phyloP scores from a whole-genome alignment of 2,797 vertebrate genomes.

The Scomberomorus guttatus region DNA sequence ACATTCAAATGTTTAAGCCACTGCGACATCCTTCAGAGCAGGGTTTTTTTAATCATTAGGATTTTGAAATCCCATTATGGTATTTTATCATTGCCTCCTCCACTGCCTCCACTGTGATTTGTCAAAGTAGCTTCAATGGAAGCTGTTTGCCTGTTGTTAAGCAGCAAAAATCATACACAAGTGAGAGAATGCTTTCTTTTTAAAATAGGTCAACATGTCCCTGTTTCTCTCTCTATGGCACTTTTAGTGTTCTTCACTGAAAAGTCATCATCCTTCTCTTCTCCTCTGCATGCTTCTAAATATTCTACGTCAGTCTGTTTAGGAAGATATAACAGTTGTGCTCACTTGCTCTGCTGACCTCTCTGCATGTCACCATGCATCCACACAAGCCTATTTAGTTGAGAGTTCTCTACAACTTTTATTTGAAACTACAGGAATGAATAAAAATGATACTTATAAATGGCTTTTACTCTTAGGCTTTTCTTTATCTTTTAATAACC shows the following conservation, averaged over 20 bases:
- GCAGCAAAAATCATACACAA: constrained; percentile 6
- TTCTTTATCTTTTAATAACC: neutral
- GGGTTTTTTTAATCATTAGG: constrained; percentile 25
- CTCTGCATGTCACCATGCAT: neutral
- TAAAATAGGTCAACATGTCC: constrained; percentile 38
- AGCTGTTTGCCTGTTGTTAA: neutral
- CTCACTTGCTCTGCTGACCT: constrained; percentile 8
- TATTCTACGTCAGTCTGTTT: constrained; percentile 4
- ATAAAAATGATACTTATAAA: neutral
- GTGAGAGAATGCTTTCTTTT: constrained; percentile 24
- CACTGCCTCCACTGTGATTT: constrained; percentile 33
- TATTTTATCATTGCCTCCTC: constrained; percentile 18
- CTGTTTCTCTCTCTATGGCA: constrained; percentile 15
- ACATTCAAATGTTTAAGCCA: constrained; percentile 27
- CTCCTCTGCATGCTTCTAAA: neutral
- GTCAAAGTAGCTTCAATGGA: constrained; percentile 31
- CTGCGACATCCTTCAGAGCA: constrained; percentile 1
- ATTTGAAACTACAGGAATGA: neutral
- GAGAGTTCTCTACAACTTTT: neutral
- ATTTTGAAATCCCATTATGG: constrained; percentile 40
- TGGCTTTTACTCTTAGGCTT: neutral
- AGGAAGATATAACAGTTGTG: neutral
- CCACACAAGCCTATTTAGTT: neutral
- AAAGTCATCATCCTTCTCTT: neutral
- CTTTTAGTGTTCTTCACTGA: constrained; percentile 3